Evolutionary conservation across 1,140 invertebrate genomes (phyloP).

Genomic region (Tenebrio molitor): DNA sequence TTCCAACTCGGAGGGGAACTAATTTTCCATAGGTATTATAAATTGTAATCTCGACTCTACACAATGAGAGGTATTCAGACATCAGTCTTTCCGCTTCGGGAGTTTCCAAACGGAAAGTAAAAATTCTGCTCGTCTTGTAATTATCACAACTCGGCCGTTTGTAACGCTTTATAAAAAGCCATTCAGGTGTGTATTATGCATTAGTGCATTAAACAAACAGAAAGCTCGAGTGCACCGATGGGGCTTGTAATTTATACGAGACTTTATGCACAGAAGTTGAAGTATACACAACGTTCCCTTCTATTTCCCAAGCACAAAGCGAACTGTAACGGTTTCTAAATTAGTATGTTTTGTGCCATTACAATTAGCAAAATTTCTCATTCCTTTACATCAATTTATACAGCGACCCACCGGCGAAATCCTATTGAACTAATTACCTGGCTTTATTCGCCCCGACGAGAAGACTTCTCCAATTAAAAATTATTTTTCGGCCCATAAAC

Average conservation of each 20-base stretch:
- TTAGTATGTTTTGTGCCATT: too few relatives aligned
- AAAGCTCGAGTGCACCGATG: not conserved
- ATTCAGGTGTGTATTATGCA: too few relatives aligned
- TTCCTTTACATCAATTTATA: not conserved
- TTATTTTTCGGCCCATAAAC: not conserved
- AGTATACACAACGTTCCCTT: not conserved
- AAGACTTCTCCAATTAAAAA: constrained; percentile 1
- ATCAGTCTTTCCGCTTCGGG: too few relatives aligned
- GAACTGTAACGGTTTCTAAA: not conserved
- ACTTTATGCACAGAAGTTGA: not conserved
- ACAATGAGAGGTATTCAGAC: too few relatives aligned
- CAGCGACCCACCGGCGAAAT: not conserved
- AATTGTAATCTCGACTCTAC: not conserved
- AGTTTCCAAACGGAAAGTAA: too few relatives aligned
- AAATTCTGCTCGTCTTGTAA: too few relatives aligned
- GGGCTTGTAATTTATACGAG: too few relatives aligned
- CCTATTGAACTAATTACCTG: not conserved
- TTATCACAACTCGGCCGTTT: too few relatives aligned
- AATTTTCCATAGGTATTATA: not conserved
- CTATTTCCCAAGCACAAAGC: not conserved
- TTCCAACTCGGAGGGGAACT: not conserved
- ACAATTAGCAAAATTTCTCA: not conserved
- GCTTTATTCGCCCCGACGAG: not conserved
- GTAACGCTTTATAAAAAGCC: too few relatives aligned
- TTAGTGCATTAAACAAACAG: not conserved